Percentiles rank a stretch among this genome's conserved stretches.
Evolutionary conservation across 2,888 invertebrate genomes (phyloP).

Genomic region (Scaptomyza flava): DNA sequence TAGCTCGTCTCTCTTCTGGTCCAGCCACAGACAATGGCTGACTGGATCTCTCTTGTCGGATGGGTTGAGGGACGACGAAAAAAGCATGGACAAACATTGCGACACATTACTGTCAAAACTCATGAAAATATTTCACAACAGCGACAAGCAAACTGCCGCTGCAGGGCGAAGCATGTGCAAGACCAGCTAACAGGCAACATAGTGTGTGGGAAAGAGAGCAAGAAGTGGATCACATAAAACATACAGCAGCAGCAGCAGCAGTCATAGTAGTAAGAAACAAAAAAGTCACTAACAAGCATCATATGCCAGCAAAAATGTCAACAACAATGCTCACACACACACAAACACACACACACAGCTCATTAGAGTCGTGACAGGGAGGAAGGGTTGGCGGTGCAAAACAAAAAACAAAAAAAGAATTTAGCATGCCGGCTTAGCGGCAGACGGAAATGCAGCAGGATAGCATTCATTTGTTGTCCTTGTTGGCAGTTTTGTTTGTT

Average conservation of each 20-base stretch:
- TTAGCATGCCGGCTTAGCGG: conserved; percentile 74
- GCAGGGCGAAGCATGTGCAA: conserved; percentile 9
- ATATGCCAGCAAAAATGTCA: conserved; percentile 80
- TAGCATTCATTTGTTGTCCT: conserved; percentile 73
- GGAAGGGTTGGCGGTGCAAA: not conserved
- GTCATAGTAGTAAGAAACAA: conserved; percentile 57
- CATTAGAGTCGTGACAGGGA: conserved; percentile 66
- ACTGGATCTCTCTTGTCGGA: conserved; percentile 22
- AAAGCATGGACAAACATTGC: conserved; percentile 75
- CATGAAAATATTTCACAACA: conserved; percentile 78
- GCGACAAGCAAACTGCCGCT: conserved; percentile 58
- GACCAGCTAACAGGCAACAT: not conserved
- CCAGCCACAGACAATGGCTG: conserved; percentile 57
- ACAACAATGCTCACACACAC: conserved; percentile 66
- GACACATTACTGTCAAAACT: conserved; percentile 80
- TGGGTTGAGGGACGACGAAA: conserved; percentile 42
- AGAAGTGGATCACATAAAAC: conserved; percentile 51
- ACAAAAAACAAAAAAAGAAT: conserved; percentile 42
- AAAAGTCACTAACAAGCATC: conserved; percentile 78
- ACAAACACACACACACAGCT: conserved; percentile 52
- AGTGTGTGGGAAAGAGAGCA: conserved; percentile 3
- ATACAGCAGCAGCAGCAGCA: conserved; percentile 46
- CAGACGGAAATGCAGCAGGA: conserved; percentile 74
- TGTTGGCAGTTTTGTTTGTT: conserved; percentile 36
- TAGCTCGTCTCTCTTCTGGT: conserved; percentile 24